Base-by-base conservation (phyloP, 1,140 invertebrate genomes). In the Pseudomyrmex cubaensis region DNA sequence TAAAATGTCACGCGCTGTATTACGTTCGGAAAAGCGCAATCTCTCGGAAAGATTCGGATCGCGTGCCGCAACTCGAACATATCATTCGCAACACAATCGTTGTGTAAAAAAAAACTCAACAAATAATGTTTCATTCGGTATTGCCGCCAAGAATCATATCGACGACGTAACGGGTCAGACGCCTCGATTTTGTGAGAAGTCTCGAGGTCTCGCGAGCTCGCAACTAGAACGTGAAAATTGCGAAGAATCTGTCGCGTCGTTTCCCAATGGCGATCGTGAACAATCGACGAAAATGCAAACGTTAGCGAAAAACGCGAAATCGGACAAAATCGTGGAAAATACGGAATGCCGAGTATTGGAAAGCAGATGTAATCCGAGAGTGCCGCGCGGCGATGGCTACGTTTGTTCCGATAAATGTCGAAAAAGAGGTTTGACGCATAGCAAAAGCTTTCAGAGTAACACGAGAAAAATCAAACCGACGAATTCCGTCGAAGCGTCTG, bases 361-460 rank as follows among this genome's bases (percentile, higher is more conserved):
- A 35, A 82, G 3, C 17, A 74, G 77, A 48, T 86, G 66, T n/a
- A 89, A 74, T 67, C 35, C 70, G 0, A 75, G 44, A 0, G 82
- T 70, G 10, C 72, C 82, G 0, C 82, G 88, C 50, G 63, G 35
- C 1, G 82, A 85, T n/a, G 91, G 83, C 85, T 92, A 90, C 22
- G 84, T 90, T 12, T 90, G 86, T 50, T 77, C 85, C 13, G 57
- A 57, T 2, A 86, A 66, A 50, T 80, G 15, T 67, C 69, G 59
- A 0, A 50, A 83, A 1, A 89, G 72, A n/a, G 17, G 61, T 9
- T 56, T 91, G 9, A 85, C 87, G 15, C 86, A 93, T 46, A 93
- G 92, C 35, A 59, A 67, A 0, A 93, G 91, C 50, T 93, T 94
- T 57, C 92, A 91, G 46, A 85, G n/a, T 48, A 56, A 10, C 1